phyloP scores from a whole-genome alignment of 2,888 invertebrate species.

The Drosophila barbarae region DNA sequence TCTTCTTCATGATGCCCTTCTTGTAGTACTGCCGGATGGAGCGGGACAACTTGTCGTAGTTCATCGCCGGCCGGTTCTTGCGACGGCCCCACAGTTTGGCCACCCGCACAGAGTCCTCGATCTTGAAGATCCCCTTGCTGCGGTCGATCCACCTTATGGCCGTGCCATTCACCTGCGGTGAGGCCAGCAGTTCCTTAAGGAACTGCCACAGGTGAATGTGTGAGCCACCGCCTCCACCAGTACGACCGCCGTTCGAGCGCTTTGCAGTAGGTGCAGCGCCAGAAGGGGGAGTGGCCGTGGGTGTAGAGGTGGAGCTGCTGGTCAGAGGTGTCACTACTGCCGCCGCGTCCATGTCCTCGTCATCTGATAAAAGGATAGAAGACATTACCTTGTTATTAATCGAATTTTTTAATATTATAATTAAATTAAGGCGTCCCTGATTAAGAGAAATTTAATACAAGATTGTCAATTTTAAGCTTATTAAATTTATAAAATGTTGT shows the following conservation, averaged over 20 bases:
- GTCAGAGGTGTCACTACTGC: constrained; percentile 16
- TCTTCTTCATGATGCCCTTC: constrained; percentile 99
- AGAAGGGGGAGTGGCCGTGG: constrained; percentile 32
- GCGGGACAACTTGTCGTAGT: constrained; percentile 98
- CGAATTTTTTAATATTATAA: not conserved
- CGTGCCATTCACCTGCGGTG: constrained; percentile 92
- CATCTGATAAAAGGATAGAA: constrained; percentile 73
- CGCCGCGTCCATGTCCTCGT: constrained; percentile 77
- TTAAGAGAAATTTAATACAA: not conserved
- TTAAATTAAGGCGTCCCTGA: not conserved
- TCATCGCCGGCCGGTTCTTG: constrained; percentile 99
- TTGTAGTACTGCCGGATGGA: constrained; percentile 99
- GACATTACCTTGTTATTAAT: not conserved
- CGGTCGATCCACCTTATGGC: constrained; percentile 99
- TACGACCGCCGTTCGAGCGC: constrained; percentile 68
- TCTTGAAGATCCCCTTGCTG: constrained; percentile 97
- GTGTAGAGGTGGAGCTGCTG: constrained; percentile 10
- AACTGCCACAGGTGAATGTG: constrained; percentile 99
- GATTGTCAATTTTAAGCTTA: not conserved
- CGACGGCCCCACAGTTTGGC: constrained; percentile 99
- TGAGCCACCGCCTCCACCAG: constrained; percentile 85
- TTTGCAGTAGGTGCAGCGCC: constrained; percentile 58
- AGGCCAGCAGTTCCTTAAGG: constrained; percentile 94
- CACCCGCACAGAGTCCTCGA: constrained; percentile 98
- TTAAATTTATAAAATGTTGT: too few relatives aligned